phyloP scores from a whole-genome alignment of 2,888 invertebrate genomes.

The Encarsia formosa region DNA sequence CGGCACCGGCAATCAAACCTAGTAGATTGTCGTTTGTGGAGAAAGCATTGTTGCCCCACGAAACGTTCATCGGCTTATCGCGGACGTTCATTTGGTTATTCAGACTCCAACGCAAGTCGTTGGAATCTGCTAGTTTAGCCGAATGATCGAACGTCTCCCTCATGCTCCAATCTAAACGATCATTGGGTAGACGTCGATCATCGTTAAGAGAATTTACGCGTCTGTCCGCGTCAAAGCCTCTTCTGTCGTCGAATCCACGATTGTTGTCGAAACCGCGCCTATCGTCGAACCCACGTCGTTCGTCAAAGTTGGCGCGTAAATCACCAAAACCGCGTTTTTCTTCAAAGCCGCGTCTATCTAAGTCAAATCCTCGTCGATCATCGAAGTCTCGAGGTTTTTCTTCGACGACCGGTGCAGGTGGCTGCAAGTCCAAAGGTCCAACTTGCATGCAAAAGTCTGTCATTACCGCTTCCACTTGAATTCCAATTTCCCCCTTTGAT shows the following conservation, averaged over 20 bases:
- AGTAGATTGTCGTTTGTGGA: too few relatives aligned
- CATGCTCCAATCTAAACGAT: slow-evolving; percentile 45
- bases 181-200: slow-evolving; percentile 37
- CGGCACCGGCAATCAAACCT: too few relatives aligned
- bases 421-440: slow-evolving; percentile 27
- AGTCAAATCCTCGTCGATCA: background rate
- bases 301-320: background rate
- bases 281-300: background rate
- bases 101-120: slow-evolving; percentile 44
- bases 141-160: slow-evolving; percentile 42
- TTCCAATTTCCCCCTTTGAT: slow-evolving; percentile 29
- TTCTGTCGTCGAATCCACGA: background rate
- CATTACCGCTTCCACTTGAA: slow-evolving; percentile 32
- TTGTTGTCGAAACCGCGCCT: background rate
- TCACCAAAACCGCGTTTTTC: background rate
- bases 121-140: slow-evolving; percentile 36
- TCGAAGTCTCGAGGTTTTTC: background rate
- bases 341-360: background rate
- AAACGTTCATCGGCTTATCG: too few relatives aligned
- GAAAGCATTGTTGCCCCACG: too few relatives aligned
- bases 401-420: background rate
- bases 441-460: slow-evolving; percentile 35
- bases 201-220: too few relatives aligned
- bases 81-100: too few relatives aligned
- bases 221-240: too few relatives aligned